phyloP scores from a whole-genome alignment of 92 coral and sea anemone genomes.

The Umimayanthus kanabou region DNA sequence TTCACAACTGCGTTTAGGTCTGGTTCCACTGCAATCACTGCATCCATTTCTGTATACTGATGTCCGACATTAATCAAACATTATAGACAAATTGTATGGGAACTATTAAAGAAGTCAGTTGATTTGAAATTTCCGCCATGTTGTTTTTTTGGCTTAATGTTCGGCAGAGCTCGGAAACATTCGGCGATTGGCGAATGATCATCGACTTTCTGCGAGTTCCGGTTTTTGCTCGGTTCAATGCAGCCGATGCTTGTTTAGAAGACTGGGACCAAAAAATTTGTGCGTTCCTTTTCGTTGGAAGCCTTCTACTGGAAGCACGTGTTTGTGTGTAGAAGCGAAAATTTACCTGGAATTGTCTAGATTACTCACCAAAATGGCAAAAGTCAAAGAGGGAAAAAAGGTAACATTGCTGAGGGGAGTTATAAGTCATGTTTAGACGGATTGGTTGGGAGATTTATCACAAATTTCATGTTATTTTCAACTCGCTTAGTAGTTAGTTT shows the following conservation, averaged over 20 bases:
- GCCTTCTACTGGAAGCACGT: conserved; percentile 36
- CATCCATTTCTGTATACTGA: conserved; percentile 65
- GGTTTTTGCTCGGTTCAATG: no score
- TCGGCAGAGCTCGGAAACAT: background rate
- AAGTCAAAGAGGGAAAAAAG: conserved; percentile 63
- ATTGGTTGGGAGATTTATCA: no score
- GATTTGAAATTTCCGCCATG: conserved; percentile 57
- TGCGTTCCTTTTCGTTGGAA: conserved; percentile 28
- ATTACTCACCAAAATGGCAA: conserved; percentile 59
- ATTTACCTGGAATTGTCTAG: conserved; percentile 8
- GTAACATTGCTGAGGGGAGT: conserved; percentile 29
- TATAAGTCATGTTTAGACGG: background rate
- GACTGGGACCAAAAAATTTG: conserved; percentile 13
- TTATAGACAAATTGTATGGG: background rate
- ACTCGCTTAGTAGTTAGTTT: background rate
- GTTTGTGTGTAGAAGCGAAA: conserved; percentile 15
- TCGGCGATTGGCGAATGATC: background rate
- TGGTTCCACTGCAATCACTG: conserved; percentile 75
- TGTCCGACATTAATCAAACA: background rate
- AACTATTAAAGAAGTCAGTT: background rate
- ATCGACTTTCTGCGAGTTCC: background rate
- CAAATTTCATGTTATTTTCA: background rate
- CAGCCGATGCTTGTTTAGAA: background rate
- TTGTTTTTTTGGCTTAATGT: conserved; percentile 7
- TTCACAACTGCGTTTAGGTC: conserved; percentile 78